phyloP scores from a whole-genome alignment of 2,113 vertebrate genomes.

The Pollimyrus isidori region DNA sequence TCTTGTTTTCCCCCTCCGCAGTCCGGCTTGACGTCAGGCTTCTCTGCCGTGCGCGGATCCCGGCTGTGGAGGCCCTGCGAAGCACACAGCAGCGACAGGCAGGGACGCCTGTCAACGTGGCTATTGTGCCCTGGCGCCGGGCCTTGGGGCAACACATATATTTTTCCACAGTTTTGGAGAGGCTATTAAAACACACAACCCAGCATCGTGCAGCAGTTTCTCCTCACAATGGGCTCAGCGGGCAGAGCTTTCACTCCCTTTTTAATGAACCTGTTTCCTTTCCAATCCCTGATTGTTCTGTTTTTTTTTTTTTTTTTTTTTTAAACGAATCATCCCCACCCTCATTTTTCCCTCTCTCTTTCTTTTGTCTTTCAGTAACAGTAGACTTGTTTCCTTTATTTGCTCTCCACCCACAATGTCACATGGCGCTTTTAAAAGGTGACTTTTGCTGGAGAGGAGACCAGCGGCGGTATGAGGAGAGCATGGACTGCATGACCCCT shows the following conservation, averaged over 20 bases:
- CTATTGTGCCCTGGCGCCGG: background rate
- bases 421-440: background rate
- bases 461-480: background rate
- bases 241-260: slow-evolving; percentile 6
- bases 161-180: slow-evolving; percentile 18
- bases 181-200: slow-evolving; percentile 10
- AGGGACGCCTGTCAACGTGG: background rate
- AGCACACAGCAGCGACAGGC: background rate
- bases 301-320: background rate
- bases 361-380: background rate
- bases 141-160: slow-evolving; percentile 3
- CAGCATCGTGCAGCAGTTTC: background rate
- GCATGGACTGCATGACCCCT: background rate
- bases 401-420: background rate
- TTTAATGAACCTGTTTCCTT: background rate
- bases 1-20: background rate
- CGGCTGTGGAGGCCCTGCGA: background rate
- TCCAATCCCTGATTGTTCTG: background rate
- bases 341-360: slow-evolving; percentile 2
- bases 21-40: slow-evolving; percentile 15
- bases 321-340: background rate
- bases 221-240: background rate
- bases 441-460: background rate
- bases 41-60: background rate
- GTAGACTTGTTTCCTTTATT: background rate